Base-by-base conservation (phyloP, 2,113 vertebrate species). In the Nymphicus hollandicus region DNA sequence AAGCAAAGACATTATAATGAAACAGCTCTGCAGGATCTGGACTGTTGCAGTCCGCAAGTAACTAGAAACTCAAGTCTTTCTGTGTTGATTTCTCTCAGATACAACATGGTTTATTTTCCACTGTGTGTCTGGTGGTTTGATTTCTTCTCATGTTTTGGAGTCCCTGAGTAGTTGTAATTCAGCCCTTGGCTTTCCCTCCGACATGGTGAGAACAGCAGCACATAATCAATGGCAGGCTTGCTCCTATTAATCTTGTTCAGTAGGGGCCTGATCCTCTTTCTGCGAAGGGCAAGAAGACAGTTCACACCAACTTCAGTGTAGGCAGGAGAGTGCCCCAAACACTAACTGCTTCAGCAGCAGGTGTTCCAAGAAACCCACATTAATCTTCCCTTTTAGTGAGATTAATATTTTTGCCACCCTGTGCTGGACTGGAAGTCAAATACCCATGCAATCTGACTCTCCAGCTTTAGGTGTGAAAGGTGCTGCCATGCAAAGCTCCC, bases 351-450 rank as follows among this genome's bases (percentile, higher is more conserved):
- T 81, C 44, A 66, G 81, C 86, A 94, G 88, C 96, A 96, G 77
- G 78, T 95, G 95, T 89, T 85, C 70, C 73, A 61, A 73, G 66
- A n/a, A 72, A 47, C 17, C 83, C 83, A 93, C 86, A 96, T 96
- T 66, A 96, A 94, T 96, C 95, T 97, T 96, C 66, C 46, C 13
- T 91, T 97, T 91, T 79, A 78, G 86, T 89, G 84, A 85, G 77
- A 87, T 89, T 92, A 61, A 72, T 37, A 89, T 52, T 96, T 96
- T 91, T 96, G 81, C 86, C 95, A 89, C 92, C 86, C 50, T 80
- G 52, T 43, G 46, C 88, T 91, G 82, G 82, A 91, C 91, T 85
- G 63, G 33, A 72, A 93, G 71, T 77, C 86, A 82, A 85, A 58
- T 47, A 27, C 6, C 47, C 53, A 2, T 66, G 95, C 77, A 94